These are phyloP conservation scores for Oryzias melastigma DNA, from an alignment of 2,113 vertebrate genomes.

Conservation along the genomic window DNA sequence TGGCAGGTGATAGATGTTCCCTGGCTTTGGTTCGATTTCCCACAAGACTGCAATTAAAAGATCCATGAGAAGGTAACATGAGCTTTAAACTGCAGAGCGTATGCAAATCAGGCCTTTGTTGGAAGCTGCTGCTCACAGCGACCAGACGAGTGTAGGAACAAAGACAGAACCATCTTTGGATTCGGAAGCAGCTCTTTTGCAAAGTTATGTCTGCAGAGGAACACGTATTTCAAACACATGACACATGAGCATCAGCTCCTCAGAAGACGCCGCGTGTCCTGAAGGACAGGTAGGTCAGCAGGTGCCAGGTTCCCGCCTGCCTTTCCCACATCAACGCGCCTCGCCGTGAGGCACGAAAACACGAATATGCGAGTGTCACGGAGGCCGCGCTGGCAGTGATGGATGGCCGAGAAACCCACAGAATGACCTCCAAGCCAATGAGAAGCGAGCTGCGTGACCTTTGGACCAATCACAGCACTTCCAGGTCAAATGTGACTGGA, in stretches of 20 bases:
- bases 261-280: no score
- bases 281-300: no score
- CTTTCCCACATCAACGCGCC: no score
- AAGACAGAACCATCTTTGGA: no score
- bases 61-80: not conserved
- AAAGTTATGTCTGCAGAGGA: no score
- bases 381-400: constrained; percentile 71
- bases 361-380: constrained; percentile 62
- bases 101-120: not conserved
- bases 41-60: not conserved
- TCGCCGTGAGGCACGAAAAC: constrained; percentile 13
- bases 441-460: constrained; percentile 68
- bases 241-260: no score
- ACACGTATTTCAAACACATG: no score
- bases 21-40: not conserved
- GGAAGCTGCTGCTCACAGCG: not conserved
- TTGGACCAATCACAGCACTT: constrained; percentile 77
- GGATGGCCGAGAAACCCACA: constrained; percentile 67
- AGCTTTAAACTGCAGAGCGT: not conserved
- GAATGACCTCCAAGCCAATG: constrained; percentile 60
- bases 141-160: no score
- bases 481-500: constrained; percentile 77
- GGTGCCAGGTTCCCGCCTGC: no score
- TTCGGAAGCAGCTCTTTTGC: no score
- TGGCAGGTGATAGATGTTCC: not conserved